Evolutionary conservation across 2,888 invertebrate genomes (phyloP), one percentile per base, ranked within the genome.

Genomic region (Clusia tigrina): DNA sequence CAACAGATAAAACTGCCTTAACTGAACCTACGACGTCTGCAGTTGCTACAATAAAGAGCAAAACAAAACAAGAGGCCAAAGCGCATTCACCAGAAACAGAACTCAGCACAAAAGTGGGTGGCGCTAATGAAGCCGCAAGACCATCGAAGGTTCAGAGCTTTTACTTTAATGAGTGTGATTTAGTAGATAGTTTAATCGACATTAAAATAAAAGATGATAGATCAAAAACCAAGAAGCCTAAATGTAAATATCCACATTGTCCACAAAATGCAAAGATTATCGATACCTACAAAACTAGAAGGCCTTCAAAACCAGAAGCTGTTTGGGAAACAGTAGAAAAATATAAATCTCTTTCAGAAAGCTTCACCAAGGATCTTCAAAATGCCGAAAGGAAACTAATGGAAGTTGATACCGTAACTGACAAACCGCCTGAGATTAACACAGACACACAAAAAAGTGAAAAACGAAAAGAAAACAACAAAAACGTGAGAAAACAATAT

Each of bases 101-200:
- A 18, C 51, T 61, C n/a, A 65, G 42, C 42, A 42, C 6, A 17
- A 66, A 52, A 54, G 55, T 22, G 17, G 12, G 1, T 18, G 20
- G 42, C 9, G 22, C 32, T 1, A 15, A 25, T 26, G 17, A 62
- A 37, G 25, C 18, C 24, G 32, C 24, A 23, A 51, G 18, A 48
- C 54, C 61, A 23, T 24, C 22, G 54, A 15, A 9, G 42, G 58
- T 55, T 6, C 42, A 6, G 57, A 9, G 32, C 32, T 32, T 32
- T 9, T 46, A 64, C 52, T 64, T 70, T 0, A 69, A 69, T 59
- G 71, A 62, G 2, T 62, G 64, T 12, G 67, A 69, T 65, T 51
- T 69, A n/a, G 62, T 62, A 12, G 69, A 71, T 59, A 66, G 68
- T 42, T 51, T 69, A 38, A 38, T 69, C 24, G 12, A 15, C 24